phyloP scores from a whole-genome alignment of 2,888 invertebrate genomes.

The Drosophila nigricruria region DNA sequence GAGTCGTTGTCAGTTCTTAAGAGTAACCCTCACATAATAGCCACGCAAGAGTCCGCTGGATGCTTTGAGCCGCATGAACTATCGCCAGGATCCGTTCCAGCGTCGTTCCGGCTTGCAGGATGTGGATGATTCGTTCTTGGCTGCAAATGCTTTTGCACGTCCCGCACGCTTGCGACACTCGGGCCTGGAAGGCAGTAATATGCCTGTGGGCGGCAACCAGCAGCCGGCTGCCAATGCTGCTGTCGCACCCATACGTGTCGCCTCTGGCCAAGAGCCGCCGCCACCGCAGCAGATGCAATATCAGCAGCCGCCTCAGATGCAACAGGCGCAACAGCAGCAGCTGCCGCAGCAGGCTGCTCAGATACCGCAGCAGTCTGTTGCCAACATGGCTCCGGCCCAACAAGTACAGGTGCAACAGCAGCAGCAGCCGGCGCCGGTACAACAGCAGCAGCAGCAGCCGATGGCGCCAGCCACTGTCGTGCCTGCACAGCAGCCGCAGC shows the following conservation, averaged over 20 bases:
- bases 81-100: conserved; percentile 66
- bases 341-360: conserved; percentile 20
- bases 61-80: conserved; percentile 77
- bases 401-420: conserved; percentile 16
- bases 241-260: conserved; percentile 42
- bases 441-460: conserved; percentile 45
- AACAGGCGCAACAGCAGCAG: conserved; percentile 18
- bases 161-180: conserved; percentile 61
- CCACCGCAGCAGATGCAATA: conserved; percentile 13
- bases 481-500: conserved; percentile 46
- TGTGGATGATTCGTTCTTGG: conserved; percentile 79
- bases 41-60: conserved; percentile 82
- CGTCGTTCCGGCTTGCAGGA: conserved; percentile 83
- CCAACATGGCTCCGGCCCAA: conserved; percentile 13
- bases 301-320: conserved; percentile 7
- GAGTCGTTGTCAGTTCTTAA: neutral
- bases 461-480: conserved; percentile 23
- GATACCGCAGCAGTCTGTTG: conserved; percentile 24
- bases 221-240: conserved; percentile 13
- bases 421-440: conserved; percentile 34
- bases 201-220: conserved; percentile 21
- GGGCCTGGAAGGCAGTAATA: conserved; percentile 43
- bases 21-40: conserved; percentile 32
- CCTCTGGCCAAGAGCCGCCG: conserved; percentile 55
- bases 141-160: conserved; percentile 74